phyloP scores from a whole-genome alignment of 2,888 invertebrate genomes.

The Mythimna pallens region DNA sequence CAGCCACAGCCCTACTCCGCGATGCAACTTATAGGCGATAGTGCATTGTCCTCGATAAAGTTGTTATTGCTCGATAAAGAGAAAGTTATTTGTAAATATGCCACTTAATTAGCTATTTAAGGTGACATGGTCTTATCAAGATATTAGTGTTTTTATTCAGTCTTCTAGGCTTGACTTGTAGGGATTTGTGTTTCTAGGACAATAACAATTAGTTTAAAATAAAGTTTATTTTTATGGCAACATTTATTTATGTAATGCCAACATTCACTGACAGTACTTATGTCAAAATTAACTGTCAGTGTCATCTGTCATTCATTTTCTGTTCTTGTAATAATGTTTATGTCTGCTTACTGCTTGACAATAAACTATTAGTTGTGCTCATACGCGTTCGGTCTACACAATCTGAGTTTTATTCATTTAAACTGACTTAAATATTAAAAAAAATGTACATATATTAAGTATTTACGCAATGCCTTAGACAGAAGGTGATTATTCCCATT shows the following conservation, averaged over 20 bases:
- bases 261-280: too few species aligned
- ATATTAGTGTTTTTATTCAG: conserved; percentile 29
- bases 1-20: conserved; percentile 64
- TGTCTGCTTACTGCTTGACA: too few species aligned
- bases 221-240: background rate
- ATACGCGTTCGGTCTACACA: too few species aligned
- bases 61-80: conserved; percentile 87
- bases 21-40: conserved; percentile 81
- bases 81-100: conserved; percentile 89
- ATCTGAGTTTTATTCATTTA: too few species aligned
- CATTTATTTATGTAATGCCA: background rate
- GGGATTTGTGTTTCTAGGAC: background rate
- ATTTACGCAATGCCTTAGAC: too few species aligned
- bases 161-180: background rate
- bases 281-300: too few species aligned
- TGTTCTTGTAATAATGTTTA: too few species aligned
- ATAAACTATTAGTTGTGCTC: too few species aligned
- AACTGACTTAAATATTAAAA: too few species aligned
- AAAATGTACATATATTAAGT: too few species aligned
- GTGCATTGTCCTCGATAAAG: conserved; percentile 89
- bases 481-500: too few species aligned
- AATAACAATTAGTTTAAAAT: background rate
- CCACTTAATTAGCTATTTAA: conserved; percentile 73
- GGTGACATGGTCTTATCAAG: conserved; percentile 68
- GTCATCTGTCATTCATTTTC: too few species aligned